Base-by-base conservation (phyloP, 2,888 invertebrate species). In the Drosophila antonietae region DNA sequence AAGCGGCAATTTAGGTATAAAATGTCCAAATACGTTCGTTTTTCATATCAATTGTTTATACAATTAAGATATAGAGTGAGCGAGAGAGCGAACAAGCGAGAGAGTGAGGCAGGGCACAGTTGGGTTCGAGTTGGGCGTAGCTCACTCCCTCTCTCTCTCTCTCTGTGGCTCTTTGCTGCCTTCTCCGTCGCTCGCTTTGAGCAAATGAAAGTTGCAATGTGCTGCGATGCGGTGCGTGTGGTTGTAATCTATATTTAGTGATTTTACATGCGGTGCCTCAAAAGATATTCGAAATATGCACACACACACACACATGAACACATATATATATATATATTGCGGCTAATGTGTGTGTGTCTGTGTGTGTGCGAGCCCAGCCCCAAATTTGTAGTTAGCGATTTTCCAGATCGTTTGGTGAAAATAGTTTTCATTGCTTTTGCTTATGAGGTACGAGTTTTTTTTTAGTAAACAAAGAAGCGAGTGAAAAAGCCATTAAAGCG, bases 161-260 rank as follows among this genome's bases (percentile, higher is more conserved):
- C 46, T 8, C 46, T 52, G 52, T 49, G 44, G 57, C 56, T 37
- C 49, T 37, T 37, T 43, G 18, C 46, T 49, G 7, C 49, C 53
- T 47, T 51, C 49, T 62, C 60, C 61, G 55, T 52, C 47, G 8
- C 53, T 23, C 37, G 61, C 47, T 51, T 28, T 55, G 53, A 35
- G 41, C 55, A 80, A 88, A 88, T 88, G 89, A 85, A 85, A 85
- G 89, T 89, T 85, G 81, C 89, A 77, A 75, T 88, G 88, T 69
- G 86, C 73, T 78, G 61, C 72, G 77, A 65, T 80, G 81, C 87
- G 76, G 88, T 83, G 89, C 90, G 89, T 91, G 92, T 89, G 91
- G 91, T 89, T 91, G 83, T 86, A 89, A 79, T 89, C 81, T 90
- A 89, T 83, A 83, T 85, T 89, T 90, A 88, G 90, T 89, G 88